Conservation (phyloP, 2,888 invertebrate genomes). For the Synanthedon myopaeformis region DNA sequence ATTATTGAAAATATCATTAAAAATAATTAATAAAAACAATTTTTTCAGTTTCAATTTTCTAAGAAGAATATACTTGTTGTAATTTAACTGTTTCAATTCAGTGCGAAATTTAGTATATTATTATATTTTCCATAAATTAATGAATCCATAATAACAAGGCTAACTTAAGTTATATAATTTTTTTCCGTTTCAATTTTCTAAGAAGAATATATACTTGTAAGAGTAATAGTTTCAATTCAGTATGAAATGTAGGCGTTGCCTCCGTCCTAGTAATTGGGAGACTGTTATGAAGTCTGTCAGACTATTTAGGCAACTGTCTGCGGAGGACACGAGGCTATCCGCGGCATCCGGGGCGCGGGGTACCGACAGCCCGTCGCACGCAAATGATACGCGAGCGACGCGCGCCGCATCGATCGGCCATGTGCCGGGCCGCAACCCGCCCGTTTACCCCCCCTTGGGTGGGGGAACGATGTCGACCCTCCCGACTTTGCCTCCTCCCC, state of each 20-base stretch:
- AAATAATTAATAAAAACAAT: no score
- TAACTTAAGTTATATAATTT: no score
- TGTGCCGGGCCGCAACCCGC: conserved; percentile 25
- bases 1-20: no score
- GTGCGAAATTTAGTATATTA: no score
- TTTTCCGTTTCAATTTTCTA: no score
- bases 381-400: conserved; percentile 59
- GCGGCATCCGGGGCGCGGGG: conserved; percentile 25
- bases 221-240: no score
- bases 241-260: not conserved
- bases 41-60: no score
- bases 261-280: not conserved
- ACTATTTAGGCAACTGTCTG: conserved; percentile 16
- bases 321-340: conserved; percentile 25
- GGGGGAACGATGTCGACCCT: conserved; percentile 16
- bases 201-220: no score
- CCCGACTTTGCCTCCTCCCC: conserved; percentile 14
- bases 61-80: no score
- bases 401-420: conserved; percentile 60
- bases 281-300: conserved; percentile 8
- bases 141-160: no score
- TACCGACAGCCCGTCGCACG: conserved; percentile 40
- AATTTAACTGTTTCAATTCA: no score
- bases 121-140: no score
- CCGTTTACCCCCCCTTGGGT: conserved; percentile 7